A percentile compares a stretch with the other conserved stretches of the same genome.
Conservation (phyloP, 2,888 invertebrate genomes). For the Cordilura impudica region DNA sequence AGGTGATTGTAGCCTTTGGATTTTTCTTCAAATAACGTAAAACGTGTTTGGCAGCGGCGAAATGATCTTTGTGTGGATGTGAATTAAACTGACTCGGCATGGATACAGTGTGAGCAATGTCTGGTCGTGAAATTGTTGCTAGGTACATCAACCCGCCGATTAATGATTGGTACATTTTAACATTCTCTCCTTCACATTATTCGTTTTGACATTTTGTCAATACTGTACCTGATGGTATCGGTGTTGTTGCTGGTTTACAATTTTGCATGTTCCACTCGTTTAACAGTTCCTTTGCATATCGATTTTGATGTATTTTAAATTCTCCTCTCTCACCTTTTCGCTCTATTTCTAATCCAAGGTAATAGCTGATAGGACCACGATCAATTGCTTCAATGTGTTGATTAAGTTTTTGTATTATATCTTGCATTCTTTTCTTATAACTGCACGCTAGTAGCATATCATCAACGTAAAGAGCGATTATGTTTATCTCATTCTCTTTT, state of each 20-base stretch:
- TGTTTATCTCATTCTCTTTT: neutral
- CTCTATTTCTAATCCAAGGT: constrained; percentile 28
- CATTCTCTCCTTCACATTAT: constrained; percentile 27
- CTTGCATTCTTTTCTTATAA: neutral
- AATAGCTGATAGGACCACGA: constrained; percentile 18
- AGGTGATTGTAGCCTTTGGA: constrained; percentile 14
- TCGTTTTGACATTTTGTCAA: constrained; percentile 34
- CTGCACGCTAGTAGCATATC: constrained; percentile 34
- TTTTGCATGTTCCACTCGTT: constrained; percentile 36
- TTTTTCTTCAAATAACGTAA: constrained; percentile 46
- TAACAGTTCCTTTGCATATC: constrained; percentile 16
- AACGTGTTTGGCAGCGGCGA: constrained; percentile 59
- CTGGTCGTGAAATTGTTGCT: constrained; percentile 37
- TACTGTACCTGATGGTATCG: constrained; percentile 18
- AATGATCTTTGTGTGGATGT: constrained; percentile 63
- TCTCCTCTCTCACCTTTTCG: constrained; percentile 7
- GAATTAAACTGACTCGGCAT: constrained; percentile 44
- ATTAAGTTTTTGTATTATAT: constrained; percentile 7
- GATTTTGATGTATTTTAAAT: constrained; percentile 26
- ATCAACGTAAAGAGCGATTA: constrained; percentile 26
- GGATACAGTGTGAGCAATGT: constrained; percentile 59
- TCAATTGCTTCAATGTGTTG: constrained; percentile 20
- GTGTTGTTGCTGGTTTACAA: constrained; percentile 43
- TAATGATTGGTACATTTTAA: constrained; percentile 43
- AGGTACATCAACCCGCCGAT: constrained; percentile 52